Base-by-base conservation (phyloP, 2,888 invertebrate species). In the Parascotia fuliginaria region DNA sequence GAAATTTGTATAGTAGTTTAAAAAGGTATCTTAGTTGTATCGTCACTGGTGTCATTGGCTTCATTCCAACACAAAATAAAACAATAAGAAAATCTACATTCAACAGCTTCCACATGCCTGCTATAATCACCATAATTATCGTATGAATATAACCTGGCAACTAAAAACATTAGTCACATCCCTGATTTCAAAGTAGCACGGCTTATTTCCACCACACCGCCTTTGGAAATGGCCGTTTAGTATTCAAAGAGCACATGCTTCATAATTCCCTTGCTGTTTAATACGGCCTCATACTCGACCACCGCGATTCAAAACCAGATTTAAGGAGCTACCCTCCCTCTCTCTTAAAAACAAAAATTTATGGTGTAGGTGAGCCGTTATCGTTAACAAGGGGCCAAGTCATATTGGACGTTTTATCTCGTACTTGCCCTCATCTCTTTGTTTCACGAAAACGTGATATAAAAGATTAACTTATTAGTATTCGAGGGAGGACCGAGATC, bases 391-490 rank as follows among this genome's bases (percentile, higher is more conserved):
- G 53, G 55, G 89, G 48, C 80, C 89, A 69, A 58, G 64, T 61
- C 75, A 66, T 39, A 52, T 55, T 83, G 83, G 87, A 47, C 77
- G 67, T 71, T 76, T 79, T 79, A 82, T 83, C 83, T 83, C 76
- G 79, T 85, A 83, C 85, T 84, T 83, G 85, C 78, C 78, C 81
- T 81, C 84, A 85, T 87, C 84, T 87, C 86, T 89, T 90, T 90
- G 91, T 91, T 90, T 89, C 84, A 87, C 82, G 83, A 87, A 84
- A 87, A 87, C 83, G 85, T 83, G 87, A 89, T 90, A 87, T 89
- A 89, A 90, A 89, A 91, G 90, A 89, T 91, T 88, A 90, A 86
- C 87, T 88, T 87, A 89, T 92, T 92, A 91, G 89, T 91, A 92
- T 92, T 89, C 91, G 73, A 73, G 73, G 64, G 79, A 80, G 79